Evolutionary conservation across 2,797 vertebrate species (phyloP), one percentile per base, ranked within the genome.

Genomic region (Gorsachius magnificus): DNA sequence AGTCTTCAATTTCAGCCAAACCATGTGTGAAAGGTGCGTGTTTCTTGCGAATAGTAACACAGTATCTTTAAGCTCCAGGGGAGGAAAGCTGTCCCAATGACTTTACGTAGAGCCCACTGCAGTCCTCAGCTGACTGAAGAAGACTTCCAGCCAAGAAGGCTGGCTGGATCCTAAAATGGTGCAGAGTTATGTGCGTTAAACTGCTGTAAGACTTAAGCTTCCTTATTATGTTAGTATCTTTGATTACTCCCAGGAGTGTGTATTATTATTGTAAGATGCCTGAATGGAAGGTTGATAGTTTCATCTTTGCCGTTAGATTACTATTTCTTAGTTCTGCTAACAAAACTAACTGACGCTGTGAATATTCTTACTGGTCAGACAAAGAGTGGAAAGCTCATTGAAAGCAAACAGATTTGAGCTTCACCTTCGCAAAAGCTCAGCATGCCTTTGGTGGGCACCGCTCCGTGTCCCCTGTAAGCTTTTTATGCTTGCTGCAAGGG

Each of bases 21-120:
- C 6, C 4, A 29, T 12, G 13, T 36, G 14, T 76, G 33, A 90
- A 79, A 70, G 0, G 1, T 79, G 6, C 0, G 0, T 48, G 13
- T 76, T 91, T 84, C 38, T 65, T 71, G 31, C 21, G 17, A 54
- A 24, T 65, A 45, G 19, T 65, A 45, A 28, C 24, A 35, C 2
- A 7, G 4, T 31, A 57, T 11, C 25, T 79, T 77, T 57, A 69
- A 29, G 29, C 4, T 66, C 14, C 14, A 7, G 1, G 1, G 28
- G 33, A 68, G 24, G 11, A 89, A 83, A 35, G 24, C 7, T 61
- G 20, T 69, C 35, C 35, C 58, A 70, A 35, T 71, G 74, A 6
- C 10, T 66, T 71, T 17, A 35, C 5, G 7, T 28, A 61, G 16
- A 56, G 4, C 24, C 24, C 18, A 8, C 12, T 53, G 36, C 31